Base-by-base conservation (phyloP, 2,113 vertebrate species). In the Naja naja region DNA sequence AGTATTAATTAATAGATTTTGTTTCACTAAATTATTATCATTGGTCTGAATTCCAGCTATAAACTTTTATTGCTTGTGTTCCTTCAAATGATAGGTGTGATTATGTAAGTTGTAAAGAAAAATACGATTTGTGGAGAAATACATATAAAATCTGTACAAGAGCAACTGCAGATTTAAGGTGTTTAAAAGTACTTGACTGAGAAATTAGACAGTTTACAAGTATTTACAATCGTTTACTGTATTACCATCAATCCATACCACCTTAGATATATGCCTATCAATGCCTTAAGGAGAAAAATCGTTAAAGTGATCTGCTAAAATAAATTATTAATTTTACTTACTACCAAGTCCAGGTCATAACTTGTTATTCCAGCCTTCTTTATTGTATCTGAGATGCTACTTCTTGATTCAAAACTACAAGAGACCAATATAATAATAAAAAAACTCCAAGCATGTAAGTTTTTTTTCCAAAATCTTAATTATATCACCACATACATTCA, bases 401-500 rank as follows among this genome's bases (percentile, higher is more conserved):
- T 92, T 43, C 43, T 92, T 53, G 74, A 94, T 85, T 95, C 93
- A 91, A 47, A 94, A 12, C 87, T 94, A 47, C 74, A 95, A 92
- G 27, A 85, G 43, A 92, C 4, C 87, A 89, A 91, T 60, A 81
- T 47, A 54, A 56, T 39, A 89, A 34, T 43, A 81, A 81, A 54
- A 88, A 55, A 30, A 89, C 54, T 34, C 47, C 69, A 30, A 45
- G 58, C n/a, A 88, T 34, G 3, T 3, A 69, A 60, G 55, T 43
- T 53, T 55, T 69, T 2, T 14, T 20, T n/a, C 47, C 25, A 64
- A 23, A 25, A 23, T 18, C 45, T 58, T 60, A 49, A 5, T 87
- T 88, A 69, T 14, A 52, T 4, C 56, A 53, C n/a, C 18, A 34
- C 60, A 60, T 85, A 45, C 25, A 85, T 43, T 39, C 39, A 45